phyloP scores from a whole-genome alignment of 2,797 vertebrate species.

The Natrix natrix region DNA sequence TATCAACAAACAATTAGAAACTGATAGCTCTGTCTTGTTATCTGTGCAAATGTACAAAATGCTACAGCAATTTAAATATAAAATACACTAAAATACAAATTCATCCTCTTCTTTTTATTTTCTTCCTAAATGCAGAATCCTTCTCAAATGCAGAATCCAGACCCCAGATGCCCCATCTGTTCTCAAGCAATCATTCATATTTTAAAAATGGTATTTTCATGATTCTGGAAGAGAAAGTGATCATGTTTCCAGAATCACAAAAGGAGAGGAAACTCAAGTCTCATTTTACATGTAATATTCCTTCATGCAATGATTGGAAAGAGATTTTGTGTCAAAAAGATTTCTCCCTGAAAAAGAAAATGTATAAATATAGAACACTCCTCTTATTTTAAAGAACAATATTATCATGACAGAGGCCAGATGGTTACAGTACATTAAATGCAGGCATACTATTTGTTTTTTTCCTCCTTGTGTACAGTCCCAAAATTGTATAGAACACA shows the following conservation, averaged over 20 bases:
- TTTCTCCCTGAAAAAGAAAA: constrained; percentile 21
- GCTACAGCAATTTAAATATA: background rate
- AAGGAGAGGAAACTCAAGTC: background rate
- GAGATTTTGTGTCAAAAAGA: constrained; percentile 4
- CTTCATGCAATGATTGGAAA: background rate
- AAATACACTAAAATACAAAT: background rate
- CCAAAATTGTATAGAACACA: constrained; percentile 12
- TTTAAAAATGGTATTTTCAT: background rate
- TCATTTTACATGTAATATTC: background rate
- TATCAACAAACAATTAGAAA: background rate
- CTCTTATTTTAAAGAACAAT: constrained; percentile 37
- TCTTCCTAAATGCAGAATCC: background rate
- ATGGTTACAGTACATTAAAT: background rate
- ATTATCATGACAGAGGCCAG: constrained; percentile 27
- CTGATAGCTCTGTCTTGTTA: background rate
- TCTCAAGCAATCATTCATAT: background rate
- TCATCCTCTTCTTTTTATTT: background rate
- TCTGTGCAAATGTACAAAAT: background rate
- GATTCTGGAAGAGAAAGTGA: background rate
- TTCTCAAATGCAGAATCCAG: background rate
- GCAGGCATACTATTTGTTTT: background rate
- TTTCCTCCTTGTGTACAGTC: constrained; percentile 16
- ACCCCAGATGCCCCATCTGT: background rate
- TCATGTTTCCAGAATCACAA: background rate
- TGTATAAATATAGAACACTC: constrained; percentile 26